Percentiles rank a stretch among this genome's conserved stretches.
phyloP scores from a whole-genome alignment of 2,113 vertebrate species.

The Elachura formosa region DNA sequence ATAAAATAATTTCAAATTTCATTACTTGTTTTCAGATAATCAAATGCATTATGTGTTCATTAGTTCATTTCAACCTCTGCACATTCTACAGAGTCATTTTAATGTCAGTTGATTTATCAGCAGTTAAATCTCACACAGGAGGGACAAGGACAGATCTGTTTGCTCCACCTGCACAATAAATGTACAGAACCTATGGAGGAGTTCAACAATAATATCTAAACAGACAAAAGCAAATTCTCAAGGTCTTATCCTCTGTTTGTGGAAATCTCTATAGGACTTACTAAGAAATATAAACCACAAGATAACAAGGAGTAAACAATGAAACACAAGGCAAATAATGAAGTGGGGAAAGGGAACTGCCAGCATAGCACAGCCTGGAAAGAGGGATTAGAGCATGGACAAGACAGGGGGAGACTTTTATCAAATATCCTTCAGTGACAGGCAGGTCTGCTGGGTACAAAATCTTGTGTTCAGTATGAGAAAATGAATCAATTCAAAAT shows the following conservation, averaged over 20 bases:
- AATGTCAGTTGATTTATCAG: background rate
- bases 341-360: background rate
- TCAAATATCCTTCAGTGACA: background rate
- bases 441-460: background rate
- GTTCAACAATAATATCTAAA: background rate
- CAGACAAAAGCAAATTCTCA: conserved; percentile 4
- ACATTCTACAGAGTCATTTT: background rate
- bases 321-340: background rate
- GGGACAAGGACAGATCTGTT: conserved; percentile 4
- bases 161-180: background rate
- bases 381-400: background rate
- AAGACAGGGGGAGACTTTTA: background rate
- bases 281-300: background rate
- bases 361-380: background rate
- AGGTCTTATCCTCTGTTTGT: background rate
- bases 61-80: background rate
- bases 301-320: conserved; percentile 4
- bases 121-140: background rate
- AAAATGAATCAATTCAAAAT: background rate
- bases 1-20: background rate
- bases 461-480: background rate
- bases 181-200: background rate
- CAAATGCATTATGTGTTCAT: background rate
- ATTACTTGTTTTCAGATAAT: background rate
- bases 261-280: background rate